A percentile compares a stretch with the other conserved stretches of the same genome.
Conservation (phyloP, 2,888 invertebrate genomes). For the Sarcophaga caerulescens region DNA sequence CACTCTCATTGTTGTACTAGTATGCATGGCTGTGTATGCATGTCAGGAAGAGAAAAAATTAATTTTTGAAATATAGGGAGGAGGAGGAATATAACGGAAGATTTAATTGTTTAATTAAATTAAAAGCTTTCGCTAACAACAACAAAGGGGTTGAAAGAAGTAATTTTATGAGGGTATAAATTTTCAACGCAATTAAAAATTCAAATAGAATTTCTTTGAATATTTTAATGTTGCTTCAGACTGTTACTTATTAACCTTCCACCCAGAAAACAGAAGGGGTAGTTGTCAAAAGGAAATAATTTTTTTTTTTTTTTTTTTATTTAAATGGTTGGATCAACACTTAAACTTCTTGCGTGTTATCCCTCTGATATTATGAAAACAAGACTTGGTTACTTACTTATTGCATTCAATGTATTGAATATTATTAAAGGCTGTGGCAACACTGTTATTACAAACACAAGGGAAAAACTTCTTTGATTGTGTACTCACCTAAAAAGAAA, state of each 20-base stretch:
- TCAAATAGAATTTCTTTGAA: not conserved
- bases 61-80: not conserved
- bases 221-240: not conserved
- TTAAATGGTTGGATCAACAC: too few relatives aligned
- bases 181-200: not conserved
- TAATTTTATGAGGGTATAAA: not conserved
- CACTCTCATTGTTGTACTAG: not conserved
- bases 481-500: constrained; percentile 51
- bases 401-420: too few relatives aligned
- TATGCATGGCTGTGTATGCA: not conserved
- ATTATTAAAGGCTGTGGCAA: too few relatives aligned
- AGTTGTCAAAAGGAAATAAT: too few relatives aligned
- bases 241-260: too few relatives aligned
- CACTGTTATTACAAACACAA: not conserved
- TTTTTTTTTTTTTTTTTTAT: too few relatives aligned
- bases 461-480: not conserved
- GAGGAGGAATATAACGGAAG: constrained; percentile 18
- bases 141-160: not conserved
- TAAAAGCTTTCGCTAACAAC: constrained; percentile 12
- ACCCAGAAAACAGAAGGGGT: too few relatives aligned
- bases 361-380: too few relatives aligned
- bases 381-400: too few relatives aligned
- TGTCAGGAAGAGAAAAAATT: not conserved
- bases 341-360: too few relatives aligned
- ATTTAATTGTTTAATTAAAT: constrained; percentile 59